phyloP scores from a whole-genome alignment of 2,888 invertebrate species.

The Imbricaverruca yamaguchii region DNA sequence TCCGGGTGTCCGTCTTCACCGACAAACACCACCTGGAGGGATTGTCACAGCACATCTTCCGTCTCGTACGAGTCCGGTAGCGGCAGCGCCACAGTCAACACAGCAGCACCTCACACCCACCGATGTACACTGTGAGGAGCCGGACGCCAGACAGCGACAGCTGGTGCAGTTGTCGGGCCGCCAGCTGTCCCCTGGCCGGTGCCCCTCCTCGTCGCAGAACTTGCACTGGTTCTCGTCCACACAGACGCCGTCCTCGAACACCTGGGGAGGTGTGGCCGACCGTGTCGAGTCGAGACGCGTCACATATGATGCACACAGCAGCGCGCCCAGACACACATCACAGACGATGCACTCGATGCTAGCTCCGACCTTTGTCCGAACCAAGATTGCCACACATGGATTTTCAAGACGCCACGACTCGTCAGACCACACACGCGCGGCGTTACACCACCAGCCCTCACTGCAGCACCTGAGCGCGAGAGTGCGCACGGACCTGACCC shows the following conservation, averaged over 20 bases:
- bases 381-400: too few relatives aligned
- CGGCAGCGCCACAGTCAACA: neutral
- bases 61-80: neutral
- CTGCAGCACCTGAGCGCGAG: neutral
- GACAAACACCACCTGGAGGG: too few relatives aligned
- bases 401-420: too few relatives aligned
- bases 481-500: slow-evolving; percentile 50
- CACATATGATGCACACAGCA: neutral
- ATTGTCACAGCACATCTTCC: too few relatives aligned
- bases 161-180: slow-evolving; percentile 58
- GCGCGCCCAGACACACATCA: neutral
- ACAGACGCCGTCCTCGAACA: slow-evolving; percentile 63
- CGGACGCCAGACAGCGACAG: slow-evolving; percentile 54
- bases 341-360: too few relatives aligned
- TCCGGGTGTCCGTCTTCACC: too few relatives aligned
- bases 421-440: too few relatives aligned
- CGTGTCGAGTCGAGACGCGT: neutral
- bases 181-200: slow-evolving; percentile 44
- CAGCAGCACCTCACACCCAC: slow-evolving; percentile 22
- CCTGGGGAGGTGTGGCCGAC: slow-evolving; percentile 41
- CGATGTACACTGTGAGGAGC: slow-evolving; percentile 31
- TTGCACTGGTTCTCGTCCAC: slow-evolving; percentile 58
- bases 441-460: too few relatives aligned
- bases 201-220: slow-evolving; percentile 65
- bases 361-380: too few relatives aligned